phyloP scores from a whole-genome alignment of 1,140 invertebrate genomes.

The Chironomus striatipennis region DNA sequence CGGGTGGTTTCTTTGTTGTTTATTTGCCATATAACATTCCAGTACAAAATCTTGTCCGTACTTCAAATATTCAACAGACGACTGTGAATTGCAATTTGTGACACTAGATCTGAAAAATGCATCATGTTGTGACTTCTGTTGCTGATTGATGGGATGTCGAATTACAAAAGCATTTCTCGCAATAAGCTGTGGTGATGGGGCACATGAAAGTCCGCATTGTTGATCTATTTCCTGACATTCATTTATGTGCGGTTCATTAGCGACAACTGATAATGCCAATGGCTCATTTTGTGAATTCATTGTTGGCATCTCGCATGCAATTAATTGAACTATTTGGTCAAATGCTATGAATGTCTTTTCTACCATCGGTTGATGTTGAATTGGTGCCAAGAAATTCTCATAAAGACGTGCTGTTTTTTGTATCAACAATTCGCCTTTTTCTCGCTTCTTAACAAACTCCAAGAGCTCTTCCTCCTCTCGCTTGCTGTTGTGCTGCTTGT shows the following conservation, averaged over 20 bases:
- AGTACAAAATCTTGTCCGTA: background rate
- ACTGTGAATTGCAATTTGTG: background rate
- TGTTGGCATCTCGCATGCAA: constrained; percentile 15
- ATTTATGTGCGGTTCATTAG: constrained; percentile 21
- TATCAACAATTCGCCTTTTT: constrained; percentile 15
- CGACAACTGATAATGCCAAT: constrained; percentile 8
- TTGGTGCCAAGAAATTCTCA: constrained; percentile 16
- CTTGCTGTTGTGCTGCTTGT: background rate
- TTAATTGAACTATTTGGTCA: constrained; percentile 5
- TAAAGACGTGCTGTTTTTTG: background rate
- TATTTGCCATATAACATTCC: background rate
- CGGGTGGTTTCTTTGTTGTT: background rate
- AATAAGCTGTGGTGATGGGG: background rate
- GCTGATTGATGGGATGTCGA: background rate
- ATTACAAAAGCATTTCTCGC: constrained; percentile 8
- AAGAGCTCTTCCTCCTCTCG: background rate
- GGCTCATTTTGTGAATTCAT: background rate
- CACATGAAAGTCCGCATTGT: background rate
- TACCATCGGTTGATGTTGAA: background rate
- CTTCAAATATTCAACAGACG: constrained; percentile 1
- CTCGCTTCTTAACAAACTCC: background rate
- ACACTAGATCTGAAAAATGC: background rate
- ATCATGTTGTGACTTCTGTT: background rate
- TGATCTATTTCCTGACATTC: constrained; percentile 6
- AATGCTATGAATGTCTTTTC: background rate